These are phyloP conservation scores for Drosophila acutilabella DNA, from an alignment of 2,888 invertebrate species.

Conservation along the genomic window DNA sequence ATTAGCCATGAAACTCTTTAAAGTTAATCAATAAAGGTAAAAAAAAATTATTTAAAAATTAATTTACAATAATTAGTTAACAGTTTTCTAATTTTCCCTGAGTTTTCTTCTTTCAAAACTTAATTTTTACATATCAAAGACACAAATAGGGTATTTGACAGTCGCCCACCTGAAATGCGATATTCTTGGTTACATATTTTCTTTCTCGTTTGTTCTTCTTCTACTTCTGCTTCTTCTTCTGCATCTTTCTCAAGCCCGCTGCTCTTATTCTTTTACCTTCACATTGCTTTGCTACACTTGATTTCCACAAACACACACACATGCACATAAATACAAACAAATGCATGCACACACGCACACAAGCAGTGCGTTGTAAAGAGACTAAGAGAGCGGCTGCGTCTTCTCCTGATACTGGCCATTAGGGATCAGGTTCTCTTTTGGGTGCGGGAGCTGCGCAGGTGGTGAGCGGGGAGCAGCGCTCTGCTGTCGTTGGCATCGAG, in stretches of 20 bases:
- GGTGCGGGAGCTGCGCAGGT: slow-evolving; percentile 61
- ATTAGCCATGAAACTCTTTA: neutral
- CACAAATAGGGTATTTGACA: slow-evolving; percentile 12
- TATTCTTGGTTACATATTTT: slow-evolving; percentile 63
- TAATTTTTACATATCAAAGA: too few species aligned
- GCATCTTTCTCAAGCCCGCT: slow-evolving; percentile 48
- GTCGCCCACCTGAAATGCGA: neutral
- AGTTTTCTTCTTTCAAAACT: neutral
- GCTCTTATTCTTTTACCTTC: slow-evolving; percentile 71
- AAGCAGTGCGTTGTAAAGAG: neutral
- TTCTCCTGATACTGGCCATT: slow-evolving; percentile 75
- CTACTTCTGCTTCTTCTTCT: slow-evolving; percentile 33
- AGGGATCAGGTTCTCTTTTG: slow-evolving; percentile 72
- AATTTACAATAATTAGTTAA: too few species aligned
- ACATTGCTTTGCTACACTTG: slow-evolving; percentile 77
- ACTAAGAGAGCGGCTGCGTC: slow-evolving; percentile 27
- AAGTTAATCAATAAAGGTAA: too few species aligned
- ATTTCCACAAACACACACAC: slow-evolving; percentile 67
- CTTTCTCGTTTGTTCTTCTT: slow-evolving; percentile 58
- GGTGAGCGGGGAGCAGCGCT: slow-evolving; percentile 51
- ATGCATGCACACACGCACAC: slow-evolving; percentile 13
- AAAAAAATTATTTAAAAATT: too few species aligned
- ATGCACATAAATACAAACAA: neutral
- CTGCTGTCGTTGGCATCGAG: slow-evolving; percentile 45
- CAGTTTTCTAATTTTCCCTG: neutral